Evolutionary conservation across 2,113 vertebrate genomes (phyloP).

Genomic region (Brachyhypopomus occidentalis): DNA sequence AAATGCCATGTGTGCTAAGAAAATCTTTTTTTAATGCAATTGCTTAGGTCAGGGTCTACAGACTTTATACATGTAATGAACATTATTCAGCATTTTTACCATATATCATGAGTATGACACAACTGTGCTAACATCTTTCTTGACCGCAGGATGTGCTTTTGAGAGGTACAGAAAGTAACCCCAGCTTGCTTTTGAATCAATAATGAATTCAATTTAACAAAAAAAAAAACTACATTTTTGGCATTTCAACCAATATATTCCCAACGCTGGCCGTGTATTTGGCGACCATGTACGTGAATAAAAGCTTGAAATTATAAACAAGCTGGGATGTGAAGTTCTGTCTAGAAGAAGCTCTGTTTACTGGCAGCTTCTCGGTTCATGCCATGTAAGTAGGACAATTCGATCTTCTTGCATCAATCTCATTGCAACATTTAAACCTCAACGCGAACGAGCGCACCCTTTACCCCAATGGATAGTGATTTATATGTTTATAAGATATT

Average conservation of each 20-base stretch:
- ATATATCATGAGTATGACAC: too few species aligned
- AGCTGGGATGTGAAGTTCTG: not conserved
- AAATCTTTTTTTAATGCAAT: too few species aligned
- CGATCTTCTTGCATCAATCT: not conserved
- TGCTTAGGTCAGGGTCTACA: too few species aligned
- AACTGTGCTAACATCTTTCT: too few species aligned
- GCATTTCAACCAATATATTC: not conserved
- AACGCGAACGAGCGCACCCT: not conserved
- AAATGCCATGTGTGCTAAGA: not conserved
- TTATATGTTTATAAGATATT: not conserved
- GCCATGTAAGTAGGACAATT: conserved; percentile 15
- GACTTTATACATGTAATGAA: too few species aligned
- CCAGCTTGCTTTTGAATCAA: not conserved
- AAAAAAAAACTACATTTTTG: not conserved
- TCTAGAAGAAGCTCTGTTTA: not conserved
- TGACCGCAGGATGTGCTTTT: too few species aligned
- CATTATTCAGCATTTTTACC: too few species aligned
- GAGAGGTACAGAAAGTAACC: not conserved
- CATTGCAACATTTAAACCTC: conserved; percentile 13
- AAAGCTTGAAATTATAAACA: not conserved
- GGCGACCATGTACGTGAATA: not conserved
- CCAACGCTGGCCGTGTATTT: not conserved
- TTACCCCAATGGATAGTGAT: not conserved
- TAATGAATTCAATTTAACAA: not conserved
- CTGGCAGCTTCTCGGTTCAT: conserved; percentile 6